A percentile compares a stretch with the other conserved stretches of the same genome.
Evolutionary conservation across 1,140 invertebrate genomes (phyloP).

Genomic region (Orussus abietinus): DNA sequence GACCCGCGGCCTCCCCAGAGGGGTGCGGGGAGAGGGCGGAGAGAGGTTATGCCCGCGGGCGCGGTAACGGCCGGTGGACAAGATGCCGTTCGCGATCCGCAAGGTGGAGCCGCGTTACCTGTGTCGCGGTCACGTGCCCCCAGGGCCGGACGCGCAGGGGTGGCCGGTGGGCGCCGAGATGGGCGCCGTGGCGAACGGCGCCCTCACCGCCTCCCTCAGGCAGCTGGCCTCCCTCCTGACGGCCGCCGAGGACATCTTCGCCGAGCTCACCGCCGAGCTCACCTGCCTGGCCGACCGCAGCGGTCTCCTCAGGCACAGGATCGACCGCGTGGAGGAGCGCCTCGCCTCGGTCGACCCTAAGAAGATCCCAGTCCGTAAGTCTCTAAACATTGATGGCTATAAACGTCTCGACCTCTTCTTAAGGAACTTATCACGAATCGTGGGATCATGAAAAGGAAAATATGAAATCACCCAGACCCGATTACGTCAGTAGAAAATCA

Average conservation of each 20-base stretch:
- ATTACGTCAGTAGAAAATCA: too few relatives aligned
- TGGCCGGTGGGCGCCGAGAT: conserved; percentile 51
- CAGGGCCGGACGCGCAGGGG: conserved; percentile 35
- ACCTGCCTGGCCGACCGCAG: conserved; percentile 52
- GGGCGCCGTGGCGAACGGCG: conserved; percentile 54
- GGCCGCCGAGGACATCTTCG: conserved; percentile 57
- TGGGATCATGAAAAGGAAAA: too few relatives aligned
- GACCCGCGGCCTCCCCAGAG: neutral
- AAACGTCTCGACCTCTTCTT: too few relatives aligned
- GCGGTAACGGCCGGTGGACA: conserved; percentile 14
- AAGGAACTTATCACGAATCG: too few relatives aligned
- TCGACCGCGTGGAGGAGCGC: conserved; percentile 46
- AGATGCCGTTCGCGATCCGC: conserved; percentile 51
- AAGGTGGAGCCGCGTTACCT: conserved; percentile 48
- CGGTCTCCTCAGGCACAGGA: conserved; percentile 45
- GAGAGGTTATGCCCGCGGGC: conserved; percentile 5
- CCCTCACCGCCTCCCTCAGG: conserved; percentile 52
- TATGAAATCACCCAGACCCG: too few relatives aligned
- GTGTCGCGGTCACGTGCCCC: conserved; percentile 49
- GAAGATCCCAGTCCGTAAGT: conserved; percentile 60
- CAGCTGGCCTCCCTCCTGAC: conserved; percentile 56
- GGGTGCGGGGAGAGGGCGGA: conserved; percentile 2
- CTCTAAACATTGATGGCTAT: too few relatives aligned
- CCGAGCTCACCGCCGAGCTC: conserved; percentile 53
- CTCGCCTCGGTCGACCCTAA: conserved; percentile 54